Conservation (phyloP, 2,888 invertebrate genomes). For the Apodemia duryi region DNA sequence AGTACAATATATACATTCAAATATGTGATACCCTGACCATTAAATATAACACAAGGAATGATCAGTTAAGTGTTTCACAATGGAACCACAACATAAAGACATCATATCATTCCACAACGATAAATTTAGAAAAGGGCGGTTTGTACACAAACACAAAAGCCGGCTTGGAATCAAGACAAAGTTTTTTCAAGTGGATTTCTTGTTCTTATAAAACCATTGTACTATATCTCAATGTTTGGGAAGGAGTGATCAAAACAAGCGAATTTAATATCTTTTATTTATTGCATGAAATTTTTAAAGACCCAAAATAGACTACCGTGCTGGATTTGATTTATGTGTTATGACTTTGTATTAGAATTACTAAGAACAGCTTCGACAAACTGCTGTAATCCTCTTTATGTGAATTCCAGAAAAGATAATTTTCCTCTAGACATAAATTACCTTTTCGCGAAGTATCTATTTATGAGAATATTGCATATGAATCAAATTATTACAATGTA, state of each 20-base stretch:
- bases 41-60: conserved; percentile 61
- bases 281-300: conserved; percentile 12
- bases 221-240: conserved; percentile 53
- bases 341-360: conserved; percentile 20
- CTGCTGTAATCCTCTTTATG: conserved; percentile 20
- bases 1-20: conserved; percentile 26
- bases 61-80: conserved; percentile 76
- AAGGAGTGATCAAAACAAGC: conserved; percentile 73
- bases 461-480: neutral
- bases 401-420: conserved; percentile 17
- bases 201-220: conserved; percentile 41
- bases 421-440: conserved; percentile 13
- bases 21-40: conserved; percentile 45
- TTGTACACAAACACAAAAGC: conserved; percentile 66
- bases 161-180: conserved; percentile 48
- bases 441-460: conserved; percentile 2
- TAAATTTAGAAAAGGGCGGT: conserved; percentile 73
- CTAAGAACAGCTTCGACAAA: conserved; percentile 20
- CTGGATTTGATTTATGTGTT: conserved; percentile 5
- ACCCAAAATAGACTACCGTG: conserved; percentile 1
- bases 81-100: conserved; percentile 70
- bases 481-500: neutral
- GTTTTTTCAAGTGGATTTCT: conserved; percentile 54
- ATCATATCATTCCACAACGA: conserved; percentile 75
- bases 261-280: conserved; percentile 35